phyloP scores from a whole-genome alignment of 2,797 vertebrate genomes.

The Protosalanx chinensis region DNA sequence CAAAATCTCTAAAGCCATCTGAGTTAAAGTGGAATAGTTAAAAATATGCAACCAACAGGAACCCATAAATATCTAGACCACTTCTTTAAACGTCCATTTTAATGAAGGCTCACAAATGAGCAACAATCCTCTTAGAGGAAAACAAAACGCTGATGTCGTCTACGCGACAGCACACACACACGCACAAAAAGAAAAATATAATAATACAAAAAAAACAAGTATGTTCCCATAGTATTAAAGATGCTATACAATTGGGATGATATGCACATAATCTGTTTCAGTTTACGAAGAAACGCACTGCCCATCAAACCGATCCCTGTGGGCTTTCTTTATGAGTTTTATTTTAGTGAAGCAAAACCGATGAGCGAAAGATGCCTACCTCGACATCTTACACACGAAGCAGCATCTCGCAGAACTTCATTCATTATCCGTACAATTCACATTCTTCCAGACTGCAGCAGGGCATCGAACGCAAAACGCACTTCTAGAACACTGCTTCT shows the following conservation, averaged over 20 bases:
- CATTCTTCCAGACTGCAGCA: conserved; percentile 78
- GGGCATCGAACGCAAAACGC: conserved; percentile 49
- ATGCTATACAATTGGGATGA: conserved; percentile 96
- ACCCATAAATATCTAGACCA: conserved; percentile 99
- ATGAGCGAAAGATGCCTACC: conserved; percentile 58
- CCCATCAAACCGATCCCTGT: conserved; percentile 63
- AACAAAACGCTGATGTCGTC: conserved; percentile 99
- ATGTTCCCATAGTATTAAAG: conserved; percentile 96
- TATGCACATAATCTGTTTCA: conserved; percentile 89
- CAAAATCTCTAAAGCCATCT: conserved; percentile 88
- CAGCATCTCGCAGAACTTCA: conserved; percentile 75
- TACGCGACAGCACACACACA: conserved; percentile 90
- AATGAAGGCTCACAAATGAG: conserved; percentile 99
- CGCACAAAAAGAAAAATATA: conserved; percentile 56
- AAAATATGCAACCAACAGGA: conserved; percentile 96
- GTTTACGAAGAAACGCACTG: conserved; percentile 62
- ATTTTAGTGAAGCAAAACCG: conserved; percentile 41
- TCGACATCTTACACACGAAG: conserved; percentile 58
- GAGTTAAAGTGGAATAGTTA: conserved; percentile 94
- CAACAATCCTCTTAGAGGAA: conserved; percentile 99
- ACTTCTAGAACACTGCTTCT: conserved; percentile 63
- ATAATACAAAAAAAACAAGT: conserved; percentile 71
- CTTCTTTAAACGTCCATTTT: conserved; percentile 89
- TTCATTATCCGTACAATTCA: conserved; percentile 64
- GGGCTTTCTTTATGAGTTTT: conserved; percentile 32